Conservation (phyloP, 2,797 vertebrate genomes). For the Myripristis jacobus region DNA sequence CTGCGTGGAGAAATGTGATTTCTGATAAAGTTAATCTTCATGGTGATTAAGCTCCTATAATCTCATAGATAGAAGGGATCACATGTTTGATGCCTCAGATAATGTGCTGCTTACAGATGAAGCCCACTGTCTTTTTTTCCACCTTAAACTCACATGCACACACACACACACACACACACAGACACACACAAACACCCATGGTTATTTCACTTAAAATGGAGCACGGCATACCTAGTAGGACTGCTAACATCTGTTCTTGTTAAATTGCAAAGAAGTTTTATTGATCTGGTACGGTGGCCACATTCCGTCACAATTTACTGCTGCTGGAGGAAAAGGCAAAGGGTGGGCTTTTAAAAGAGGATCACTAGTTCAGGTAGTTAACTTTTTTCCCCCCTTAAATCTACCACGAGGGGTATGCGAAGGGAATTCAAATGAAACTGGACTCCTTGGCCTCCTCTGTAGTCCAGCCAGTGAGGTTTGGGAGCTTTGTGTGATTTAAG, state of each 20-base stretch:
- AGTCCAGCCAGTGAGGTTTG: slow-evolving; percentile 58
- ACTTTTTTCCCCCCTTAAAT: slow-evolving; percentile 57
- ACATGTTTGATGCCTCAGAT: slow-evolving; percentile 64
- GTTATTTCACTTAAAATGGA: slow-evolving; percentile 60
- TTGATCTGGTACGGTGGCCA: slow-evolving; percentile 69
- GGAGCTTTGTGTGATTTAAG: slow-evolving; percentile 72
- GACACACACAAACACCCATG: slow-evolving; percentile 6
- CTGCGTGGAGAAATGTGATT: slow-evolving; percentile 65
- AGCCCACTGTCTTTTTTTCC: neutral
- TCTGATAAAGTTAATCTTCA: slow-evolving; percentile 72
- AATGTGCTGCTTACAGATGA: slow-evolving; percentile 38
- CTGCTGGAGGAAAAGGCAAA: slow-evolving; percentile 48
- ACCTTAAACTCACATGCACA: neutral
- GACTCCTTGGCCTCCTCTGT: slow-evolving; percentile 56
- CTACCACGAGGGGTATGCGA: slow-evolving; percentile 45
- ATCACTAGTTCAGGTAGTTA: slow-evolving; percentile 76
- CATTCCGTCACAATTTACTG: slow-evolving; percentile 74
- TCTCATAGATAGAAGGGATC: slow-evolving; percentile 60
- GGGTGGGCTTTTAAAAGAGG: slow-evolving; percentile 55
- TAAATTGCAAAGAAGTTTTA: slow-evolving; percentile 77
- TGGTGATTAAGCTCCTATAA: slow-evolving; percentile 67
- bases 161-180: slow-evolving; percentile 8
- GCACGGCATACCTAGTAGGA: slow-evolving; percentile 43
- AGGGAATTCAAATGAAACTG: slow-evolving; percentile 73
- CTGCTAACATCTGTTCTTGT: slow-evolving; percentile 80